Conservation (phyloP, 2,888 invertebrate genomes). For the Keiferia lycopersicella region DNA sequence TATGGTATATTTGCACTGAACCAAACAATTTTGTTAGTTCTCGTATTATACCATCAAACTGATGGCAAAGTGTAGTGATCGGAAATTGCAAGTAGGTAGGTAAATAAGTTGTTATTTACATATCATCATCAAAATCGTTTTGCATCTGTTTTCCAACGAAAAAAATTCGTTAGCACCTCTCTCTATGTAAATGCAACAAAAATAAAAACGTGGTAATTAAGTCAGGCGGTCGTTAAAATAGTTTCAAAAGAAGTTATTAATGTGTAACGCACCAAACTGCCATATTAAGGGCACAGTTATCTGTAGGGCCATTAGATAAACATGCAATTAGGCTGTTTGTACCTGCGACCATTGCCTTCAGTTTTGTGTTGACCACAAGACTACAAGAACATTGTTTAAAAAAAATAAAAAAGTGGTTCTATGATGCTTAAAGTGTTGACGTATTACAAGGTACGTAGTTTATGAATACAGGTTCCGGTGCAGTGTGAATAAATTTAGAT, state of each 20-base stretch:
- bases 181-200: background rate
- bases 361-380: constrained; percentile 32
- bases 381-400: constrained; percentile 18
- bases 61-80: too few species aligned
- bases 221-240: constrained; percentile 47
- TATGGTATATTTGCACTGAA: too few species aligned
- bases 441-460: constrained; percentile 15
- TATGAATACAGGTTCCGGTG: background rate
- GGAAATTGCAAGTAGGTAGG: too few species aligned
- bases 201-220: constrained; percentile 20
- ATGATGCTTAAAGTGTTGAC: constrained; percentile 20
- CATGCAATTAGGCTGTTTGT: constrained; percentile 63
- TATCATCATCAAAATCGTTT: background rate
- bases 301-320: constrained; percentile 65
- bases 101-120: too few species aligned
- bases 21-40: too few species aligned
- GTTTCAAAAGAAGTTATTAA: constrained; percentile 48
- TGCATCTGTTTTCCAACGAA: background rate
- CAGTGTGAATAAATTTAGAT: constrained; percentile 1
- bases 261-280: constrained; percentile 41
- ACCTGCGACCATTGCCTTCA: constrained; percentile 37
- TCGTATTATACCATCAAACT: too few species aligned
- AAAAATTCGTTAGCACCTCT: background rate
- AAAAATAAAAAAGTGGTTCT: constrained; percentile 12
- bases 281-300: constrained; percentile 67